Evolutionary conservation across 2,113 vertebrate species (phyloP).

Genomic region (Microtus oregoni): DNA sequence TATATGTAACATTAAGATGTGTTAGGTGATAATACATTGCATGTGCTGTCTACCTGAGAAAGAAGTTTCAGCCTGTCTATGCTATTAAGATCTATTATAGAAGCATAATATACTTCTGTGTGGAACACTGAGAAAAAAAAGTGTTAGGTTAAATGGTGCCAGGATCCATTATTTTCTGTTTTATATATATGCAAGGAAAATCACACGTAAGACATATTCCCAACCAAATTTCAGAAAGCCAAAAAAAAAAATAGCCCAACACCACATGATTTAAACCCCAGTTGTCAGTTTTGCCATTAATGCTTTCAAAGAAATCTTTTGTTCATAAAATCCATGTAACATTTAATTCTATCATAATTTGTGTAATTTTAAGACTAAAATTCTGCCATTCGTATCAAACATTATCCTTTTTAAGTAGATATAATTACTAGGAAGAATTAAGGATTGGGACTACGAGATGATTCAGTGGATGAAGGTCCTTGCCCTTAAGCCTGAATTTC

Average conservation of each 20-base stretch:
- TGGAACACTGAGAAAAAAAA: background rate
- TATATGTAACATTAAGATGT: constrained; percentile 68
- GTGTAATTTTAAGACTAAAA: background rate
- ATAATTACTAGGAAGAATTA: background rate
- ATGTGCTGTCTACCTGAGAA: constrained; percentile 7
- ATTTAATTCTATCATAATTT: background rate
- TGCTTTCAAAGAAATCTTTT: background rate
- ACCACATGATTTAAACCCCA: background rate
- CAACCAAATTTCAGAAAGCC: background rate
- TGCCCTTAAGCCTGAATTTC: background rate
- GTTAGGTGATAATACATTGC: constrained; percentile 54
- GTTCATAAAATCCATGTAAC: background rate
- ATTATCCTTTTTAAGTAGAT: background rate
- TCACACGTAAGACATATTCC: background rate
- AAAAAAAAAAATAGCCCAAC: background rate
- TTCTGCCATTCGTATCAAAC: background rate
- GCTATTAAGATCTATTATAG: background rate
- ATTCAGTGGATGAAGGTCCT: background rate
- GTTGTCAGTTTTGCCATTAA: background rate
- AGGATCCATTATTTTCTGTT: background rate
- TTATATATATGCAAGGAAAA: constrained; percentile 13
- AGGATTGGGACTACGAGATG: background rate
- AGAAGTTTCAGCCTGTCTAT: background rate
- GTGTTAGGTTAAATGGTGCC: background rate
- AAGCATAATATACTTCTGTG: background rate